Evolutionary conservation across 1,140 invertebrate species (phyloP).

Genomic region (Papilio polyxenes): DNA sequence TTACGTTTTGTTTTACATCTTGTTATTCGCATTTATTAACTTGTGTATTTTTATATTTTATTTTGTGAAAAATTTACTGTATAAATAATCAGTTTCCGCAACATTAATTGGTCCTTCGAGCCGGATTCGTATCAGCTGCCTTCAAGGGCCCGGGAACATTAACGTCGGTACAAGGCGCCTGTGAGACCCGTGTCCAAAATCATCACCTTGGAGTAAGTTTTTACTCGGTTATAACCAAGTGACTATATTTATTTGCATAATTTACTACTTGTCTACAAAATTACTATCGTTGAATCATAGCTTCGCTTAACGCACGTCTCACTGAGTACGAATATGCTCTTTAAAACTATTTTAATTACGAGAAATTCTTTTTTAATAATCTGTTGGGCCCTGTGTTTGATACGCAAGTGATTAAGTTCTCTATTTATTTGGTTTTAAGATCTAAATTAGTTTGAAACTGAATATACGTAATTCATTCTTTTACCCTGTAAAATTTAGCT

Average conservation of each 20-base stretch:
- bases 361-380: constrained; percentile 14
- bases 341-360: constrained; percentile 19
- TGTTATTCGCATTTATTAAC: too few relatives aligned
- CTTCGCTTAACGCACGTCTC: constrained; percentile 6
- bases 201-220: too few relatives aligned
- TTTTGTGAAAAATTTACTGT: too few relatives aligned
- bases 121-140: too few relatives aligned
- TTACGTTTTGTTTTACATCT: too few relatives aligned
- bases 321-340: background rate
- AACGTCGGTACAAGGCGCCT: too few relatives aligned
- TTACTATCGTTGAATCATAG: background rate
- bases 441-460: background rate
- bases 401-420: background rate
- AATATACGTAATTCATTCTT: background rate
- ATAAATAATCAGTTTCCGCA: too few relatives aligned
- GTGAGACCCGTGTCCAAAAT: too few relatives aligned
- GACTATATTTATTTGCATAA: background rate
- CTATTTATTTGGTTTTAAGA: background rate
- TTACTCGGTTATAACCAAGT: too few relatives aligned
- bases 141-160: too few relatives aligned
- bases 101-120: too few relatives aligned
- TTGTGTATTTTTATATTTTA: too few relatives aligned
- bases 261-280: background rate
- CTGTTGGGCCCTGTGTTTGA: background rate
- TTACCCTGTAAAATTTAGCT: background rate